A percentile compares a stretch with the other conserved stretches of the same genome.
Evolutionary conservation across 2,113 vertebrate genomes (phyloP).

Genomic region (Labeo catla): DNA sequence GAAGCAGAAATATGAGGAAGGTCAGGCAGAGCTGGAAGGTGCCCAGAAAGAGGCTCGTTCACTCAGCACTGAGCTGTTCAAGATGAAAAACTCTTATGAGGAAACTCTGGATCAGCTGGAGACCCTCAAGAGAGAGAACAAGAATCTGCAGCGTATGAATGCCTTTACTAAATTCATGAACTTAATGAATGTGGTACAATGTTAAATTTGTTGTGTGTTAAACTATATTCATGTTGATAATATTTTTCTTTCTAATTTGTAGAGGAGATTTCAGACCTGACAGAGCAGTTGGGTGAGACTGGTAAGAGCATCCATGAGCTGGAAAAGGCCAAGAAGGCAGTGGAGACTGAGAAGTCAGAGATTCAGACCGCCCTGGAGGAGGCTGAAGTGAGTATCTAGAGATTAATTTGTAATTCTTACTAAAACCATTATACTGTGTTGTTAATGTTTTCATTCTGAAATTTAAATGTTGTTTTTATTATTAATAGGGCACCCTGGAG

Average conservation of each 20-base stretch:
- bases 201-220: neutral
- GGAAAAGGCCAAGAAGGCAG: constrained; percentile 82
- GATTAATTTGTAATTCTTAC: neutral
- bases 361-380: constrained; percentile 58
- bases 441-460: neutral
- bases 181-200: neutral
- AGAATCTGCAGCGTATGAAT: constrained; percentile 53
- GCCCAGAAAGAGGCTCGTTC: constrained; percentile 81
- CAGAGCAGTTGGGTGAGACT: constrained; percentile 64
- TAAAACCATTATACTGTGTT: neutral
- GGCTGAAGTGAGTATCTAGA: constrained; percentile 46
- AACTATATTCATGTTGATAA: neutral
- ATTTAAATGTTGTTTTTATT: neutral
- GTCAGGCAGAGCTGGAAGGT: constrained; percentile 78
- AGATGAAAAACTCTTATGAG: constrained; percentile 86
- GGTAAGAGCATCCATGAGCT: constrained; percentile 82
- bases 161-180: no score
- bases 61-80: constrained; percentile 82
- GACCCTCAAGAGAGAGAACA: constrained; percentile 61
- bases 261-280: constrained; percentile 59
- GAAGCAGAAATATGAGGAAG: constrained; percentile 61
- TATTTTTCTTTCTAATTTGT: neutral
- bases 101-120: constrained; percentile 71
- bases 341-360: constrained; percentile 56
- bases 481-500: constrained; percentile 73